Evolutionary conservation across 2,888 invertebrate species (phyloP), one percentile per base, ranked within the genome.

Genomic region (Carabus problematicus): DNA sequence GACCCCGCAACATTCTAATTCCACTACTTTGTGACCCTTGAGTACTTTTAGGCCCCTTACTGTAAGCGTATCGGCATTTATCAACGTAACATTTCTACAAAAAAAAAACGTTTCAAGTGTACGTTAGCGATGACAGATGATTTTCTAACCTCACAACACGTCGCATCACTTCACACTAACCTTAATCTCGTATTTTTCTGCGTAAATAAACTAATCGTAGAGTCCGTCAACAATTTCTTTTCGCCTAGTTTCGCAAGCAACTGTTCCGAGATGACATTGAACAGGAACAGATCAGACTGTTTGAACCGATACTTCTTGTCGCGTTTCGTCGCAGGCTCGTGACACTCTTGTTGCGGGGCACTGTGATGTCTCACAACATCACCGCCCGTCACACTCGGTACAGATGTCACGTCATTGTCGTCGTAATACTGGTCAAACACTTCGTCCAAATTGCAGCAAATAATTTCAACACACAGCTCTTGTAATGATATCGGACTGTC

Each of bases 391-490:
- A 29, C 29, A 29, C 3, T 6, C 2, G 52, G 52, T 7, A 45
- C 3, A n/a, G 41, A 16, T 12, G n/a, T 18, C n/a, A 56, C 60
- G 7, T 60, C 75, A 1, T 66, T 70, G 59, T 80, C 79, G 49
- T 79, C 79, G 70, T 79, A 79, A 72, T 81, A 80, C 62, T 80
- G 76, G 63, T 83, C 81, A 73, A 86, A 86, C 12, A 88, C 79
- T 39, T 83, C 83, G 72, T 84, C 79, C 70, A 89, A 82, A 77
- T 89, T 88, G 73, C 87, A 87, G 78, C 88, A 87, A 73, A 89
- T 88, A 73, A 84, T 86, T 75, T 88, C 86, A 55, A 89, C 82
- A 78, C 89, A 89, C 74, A 85, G 82, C 73, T 88, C 86, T 79
- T 88, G 87, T 64, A 90, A 82, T 71, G 87, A 85, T 75, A 82